Conservation (phyloP, 1,140 invertebrate species). For the Protaetia brevitarsis region DNA sequence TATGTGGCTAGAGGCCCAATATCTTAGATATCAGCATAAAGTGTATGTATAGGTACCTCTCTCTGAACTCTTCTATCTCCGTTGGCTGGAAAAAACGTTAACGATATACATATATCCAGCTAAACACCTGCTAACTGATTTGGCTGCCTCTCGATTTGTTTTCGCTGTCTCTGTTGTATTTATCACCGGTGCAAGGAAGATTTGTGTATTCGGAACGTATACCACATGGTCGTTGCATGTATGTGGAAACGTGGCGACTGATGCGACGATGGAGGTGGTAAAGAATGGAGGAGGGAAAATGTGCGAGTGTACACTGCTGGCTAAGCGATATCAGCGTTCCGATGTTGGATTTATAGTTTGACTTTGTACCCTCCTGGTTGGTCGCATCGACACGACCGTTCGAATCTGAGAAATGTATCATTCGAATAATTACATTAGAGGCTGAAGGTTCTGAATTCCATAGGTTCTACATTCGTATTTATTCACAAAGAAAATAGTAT, state of each 20-base stretch:
- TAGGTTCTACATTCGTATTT: too few relatives aligned
- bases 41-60: not conserved
- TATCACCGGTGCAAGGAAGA: slow-evolving; percentile 27
- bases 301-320: not conserved
- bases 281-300: not conserved
- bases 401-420: not conserved
- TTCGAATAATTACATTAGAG: too few relatives aligned
- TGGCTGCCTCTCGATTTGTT: slow-evolving; percentile 35
- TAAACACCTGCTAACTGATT: slow-evolving; percentile 36
- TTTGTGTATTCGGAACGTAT: slow-evolving; percentile 13
- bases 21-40: not conserved
- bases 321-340: not conserved
- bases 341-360: not conserved
- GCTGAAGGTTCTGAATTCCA: too few relatives aligned
- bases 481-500: too few relatives aligned
- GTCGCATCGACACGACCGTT: not conserved
- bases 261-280: not conserved
- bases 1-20: not conserved
- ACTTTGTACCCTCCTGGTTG: not conserved
- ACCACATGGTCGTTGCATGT: slow-evolving; percentile 9
- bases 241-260: not conserved
- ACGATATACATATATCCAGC: slow-evolving; percentile 4
- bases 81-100: slow-evolving; percentile 10
- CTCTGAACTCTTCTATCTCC: not conserved
- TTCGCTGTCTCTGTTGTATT: slow-evolving; percentile 32